A percentile compares a stretch with the other conserved stretches of the same genome.
phyloP scores from a whole-genome alignment of 2,888 invertebrate species.

The Brachyopa scutellaris region DNA sequence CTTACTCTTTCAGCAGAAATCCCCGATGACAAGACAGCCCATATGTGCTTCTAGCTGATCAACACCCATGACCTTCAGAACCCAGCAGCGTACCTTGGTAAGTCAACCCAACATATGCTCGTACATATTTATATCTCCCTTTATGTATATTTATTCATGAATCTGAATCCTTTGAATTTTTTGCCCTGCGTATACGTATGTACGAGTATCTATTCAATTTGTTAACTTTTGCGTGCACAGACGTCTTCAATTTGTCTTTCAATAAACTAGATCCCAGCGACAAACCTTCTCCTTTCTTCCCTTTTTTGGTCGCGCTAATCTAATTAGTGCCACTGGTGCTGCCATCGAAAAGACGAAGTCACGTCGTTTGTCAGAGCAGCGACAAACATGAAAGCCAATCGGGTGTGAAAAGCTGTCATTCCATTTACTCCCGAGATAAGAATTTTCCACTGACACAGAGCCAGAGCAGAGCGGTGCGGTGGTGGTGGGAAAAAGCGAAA shows the following conservation, averaged over 20 bases:
- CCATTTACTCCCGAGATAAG: conserved; percentile 65
- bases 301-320: conserved; percentile 48
- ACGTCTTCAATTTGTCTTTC: conserved; percentile 71
- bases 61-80: conserved; percentile 40
- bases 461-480: neutral
- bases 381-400: conserved; percentile 71
- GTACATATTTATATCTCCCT: neutral
- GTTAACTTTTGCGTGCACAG: conserved; percentile 71
- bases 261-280: conserved; percentile 64
- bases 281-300: conserved; percentile 15
- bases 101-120: conserved; percentile 38
- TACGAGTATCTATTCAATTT: conserved; percentile 60
- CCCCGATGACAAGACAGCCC: conserved; percentile 15
- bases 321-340: conserved; percentile 63
- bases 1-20: conserved; percentile 48
- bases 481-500: neutral
- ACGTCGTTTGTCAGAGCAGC: conserved; percentile 69
- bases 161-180: conserved; percentile 55
- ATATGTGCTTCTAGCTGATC: conserved; percentile 26
- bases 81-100: conserved; percentile 34
- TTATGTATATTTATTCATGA: neutral
- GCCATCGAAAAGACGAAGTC: conserved; percentile 65
- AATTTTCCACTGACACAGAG: conserved; percentile 21
- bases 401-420: conserved; percentile 71
- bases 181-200: neutral